These are phyloP conservation scores for Hermetia illucens DNA, from an alignment of 1,140 invertebrate species.

Conservation along the genomic window DNA sequence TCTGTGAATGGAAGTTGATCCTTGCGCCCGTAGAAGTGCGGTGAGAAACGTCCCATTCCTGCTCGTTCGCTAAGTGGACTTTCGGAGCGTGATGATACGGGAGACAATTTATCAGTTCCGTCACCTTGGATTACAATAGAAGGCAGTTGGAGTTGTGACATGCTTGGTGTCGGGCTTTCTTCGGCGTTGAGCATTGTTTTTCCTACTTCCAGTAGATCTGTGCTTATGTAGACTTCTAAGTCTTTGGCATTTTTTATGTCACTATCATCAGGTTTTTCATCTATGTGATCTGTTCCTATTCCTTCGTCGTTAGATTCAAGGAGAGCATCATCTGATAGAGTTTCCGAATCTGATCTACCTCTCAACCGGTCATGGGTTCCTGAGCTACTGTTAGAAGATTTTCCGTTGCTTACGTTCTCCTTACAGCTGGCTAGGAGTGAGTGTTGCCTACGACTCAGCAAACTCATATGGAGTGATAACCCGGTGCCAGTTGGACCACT, in stretches of 20 bases:
- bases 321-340: conserved; percentile 47
- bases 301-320: conserved; percentile 57
- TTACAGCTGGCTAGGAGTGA: conserved; percentile 8
- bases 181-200: conserved; percentile 16
- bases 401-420: conserved; percentile 9
- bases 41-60: conserved; percentile 45
- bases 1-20: conserved; percentile 51
- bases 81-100: conserved; percentile 60
- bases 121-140: conserved; percentile 44
- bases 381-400: too few relatives aligned
- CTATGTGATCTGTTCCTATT: conserved; percentile 47
- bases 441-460: conserved; percentile 7
- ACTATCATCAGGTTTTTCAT: conserved; percentile 48
- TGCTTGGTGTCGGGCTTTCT: conserved; percentile 14
- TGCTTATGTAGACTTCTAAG: conserved; percentile 42
- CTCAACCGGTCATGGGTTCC: conserved; percentile 29
- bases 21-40: conserved; percentile 49
- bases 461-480: conserved; percentile 8
- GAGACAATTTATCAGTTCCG: conserved; percentile 41
- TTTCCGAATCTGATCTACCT: conserved; percentile 50
- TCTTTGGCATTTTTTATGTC: conserved; percentile 48
- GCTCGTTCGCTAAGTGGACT: conserved; percentile 58
- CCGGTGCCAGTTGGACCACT: conserved; percentile 20
- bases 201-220: conserved; percentile 24
- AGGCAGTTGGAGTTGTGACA: conserved; percentile 40